Evolutionary conservation across 2,797 vertebrate genomes (phyloP).

Genomic region (Rachycentron canadum): DNA sequence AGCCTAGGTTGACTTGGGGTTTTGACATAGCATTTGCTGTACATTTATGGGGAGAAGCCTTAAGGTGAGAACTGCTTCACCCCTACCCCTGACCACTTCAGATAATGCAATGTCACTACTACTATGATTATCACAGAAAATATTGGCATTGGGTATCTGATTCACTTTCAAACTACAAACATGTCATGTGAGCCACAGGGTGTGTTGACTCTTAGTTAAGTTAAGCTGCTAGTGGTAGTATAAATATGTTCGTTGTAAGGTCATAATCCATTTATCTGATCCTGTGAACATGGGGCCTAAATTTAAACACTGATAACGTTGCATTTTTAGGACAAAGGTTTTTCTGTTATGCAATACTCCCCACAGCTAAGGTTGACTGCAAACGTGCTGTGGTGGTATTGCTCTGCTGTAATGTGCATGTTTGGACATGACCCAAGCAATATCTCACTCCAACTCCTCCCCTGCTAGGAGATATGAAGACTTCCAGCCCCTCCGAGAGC

Average conservation of each 20-base stretch:
- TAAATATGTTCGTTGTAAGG: conserved; percentile 57
- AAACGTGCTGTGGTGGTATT: conserved; percentile 41
- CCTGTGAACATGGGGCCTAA: conserved; percentile 33
- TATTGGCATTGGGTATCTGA: conserved; percentile 29
- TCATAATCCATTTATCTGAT: conserved; percentile 63
- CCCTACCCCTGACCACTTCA: conserved; percentile 21
- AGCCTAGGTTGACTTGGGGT: conserved; percentile 56
- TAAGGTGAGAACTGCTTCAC: neutral
- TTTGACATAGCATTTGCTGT: conserved; percentile 44
- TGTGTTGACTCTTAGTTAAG: conserved; percentile 23
- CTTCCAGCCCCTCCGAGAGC: conserved; percentile 93
- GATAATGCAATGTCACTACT: conserved; percentile 29
- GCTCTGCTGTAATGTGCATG: conserved; percentile 38
- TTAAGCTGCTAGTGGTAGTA: conserved; percentile 28
- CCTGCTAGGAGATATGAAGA: conserved; percentile 90
- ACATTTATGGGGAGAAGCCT: conserved; percentile 1
- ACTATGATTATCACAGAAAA: conserved; percentile 29
- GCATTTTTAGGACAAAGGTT: conserved; percentile 40
- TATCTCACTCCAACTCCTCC: conserved; percentile 36
- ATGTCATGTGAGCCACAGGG: conserved; percentile 22
- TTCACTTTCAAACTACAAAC: conserved; percentile 45
- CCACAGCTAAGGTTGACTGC: conserved; percentile 20
- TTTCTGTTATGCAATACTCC: conserved; percentile 50
- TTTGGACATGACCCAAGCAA: conserved; percentile 41
- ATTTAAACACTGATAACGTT: conserved; percentile 37